Evolutionary conservation across 1,140 invertebrate species (phyloP).

Genomic region (Potamilus streckersoni): DNA sequence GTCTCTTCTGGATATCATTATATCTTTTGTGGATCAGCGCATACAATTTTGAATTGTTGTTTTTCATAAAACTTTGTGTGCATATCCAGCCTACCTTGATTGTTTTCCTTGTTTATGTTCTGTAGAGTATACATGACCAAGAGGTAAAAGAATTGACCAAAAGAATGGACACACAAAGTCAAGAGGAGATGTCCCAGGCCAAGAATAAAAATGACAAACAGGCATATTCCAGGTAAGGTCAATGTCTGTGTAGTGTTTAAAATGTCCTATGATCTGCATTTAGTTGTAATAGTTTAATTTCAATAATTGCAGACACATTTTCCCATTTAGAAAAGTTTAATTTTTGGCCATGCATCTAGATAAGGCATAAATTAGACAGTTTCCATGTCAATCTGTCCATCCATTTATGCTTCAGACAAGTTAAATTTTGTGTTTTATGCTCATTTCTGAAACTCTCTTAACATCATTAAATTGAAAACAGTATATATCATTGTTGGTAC

Average conservation of each 20-base stretch:
- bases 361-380: no score
- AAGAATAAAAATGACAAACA: slow-evolving; percentile 89
- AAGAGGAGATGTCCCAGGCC: slow-evolving; percentile 84
- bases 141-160: slow-evolving; percentile 82
- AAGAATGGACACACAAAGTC: slow-evolving; percentile 81
- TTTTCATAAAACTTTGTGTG: no score
- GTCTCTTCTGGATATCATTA: no score
- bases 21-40: no score
- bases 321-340: background rate
- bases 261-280: slow-evolving; percentile 1
- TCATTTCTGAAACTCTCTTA: no score
- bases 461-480: no score
- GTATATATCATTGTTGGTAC: no score
- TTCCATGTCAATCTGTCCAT: no score
- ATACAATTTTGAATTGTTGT: no score
- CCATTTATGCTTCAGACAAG: no score
- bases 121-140: slow-evolving; percentile 58
- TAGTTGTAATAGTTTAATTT: background rate
- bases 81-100: no score
- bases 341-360: background rate
- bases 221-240: slow-evolving; percentile 78
- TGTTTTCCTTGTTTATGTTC: background rate
- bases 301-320: background rate
- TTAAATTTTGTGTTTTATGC: no score
- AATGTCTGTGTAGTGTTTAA: background rate